A percentile compares a stretch with the other conserved stretches of the same genome.
Evolutionary conservation across 1,140 invertebrate species (phyloP).

Genomic region (Ruditapes philippinarum): DNA sequence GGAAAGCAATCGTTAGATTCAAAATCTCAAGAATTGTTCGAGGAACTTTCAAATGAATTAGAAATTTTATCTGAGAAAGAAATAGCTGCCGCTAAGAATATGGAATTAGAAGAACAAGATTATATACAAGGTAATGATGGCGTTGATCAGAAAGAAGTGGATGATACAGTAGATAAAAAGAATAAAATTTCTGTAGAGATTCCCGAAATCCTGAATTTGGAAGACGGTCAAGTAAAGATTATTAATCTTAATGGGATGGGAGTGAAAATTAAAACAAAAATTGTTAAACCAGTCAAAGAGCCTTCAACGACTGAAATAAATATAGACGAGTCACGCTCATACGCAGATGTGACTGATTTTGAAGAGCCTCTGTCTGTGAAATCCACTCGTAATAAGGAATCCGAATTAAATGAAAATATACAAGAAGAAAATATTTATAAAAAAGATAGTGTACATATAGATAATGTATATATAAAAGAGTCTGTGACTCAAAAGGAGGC

Average conservation of each 20-base stretch:
- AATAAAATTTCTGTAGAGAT: background rate
- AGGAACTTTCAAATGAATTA: conserved; percentile 72
- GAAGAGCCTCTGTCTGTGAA: conserved; percentile 6
- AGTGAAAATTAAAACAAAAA: conserved; percentile 26
- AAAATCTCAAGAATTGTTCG: conserved; percentile 67
- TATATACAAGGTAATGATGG: background rate
- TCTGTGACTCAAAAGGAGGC: background rate
- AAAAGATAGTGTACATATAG: background rate
- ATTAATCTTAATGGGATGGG: background rate
- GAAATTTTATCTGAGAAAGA: conserved; percentile 53
- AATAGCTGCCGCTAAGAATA: background rate
- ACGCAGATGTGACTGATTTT: conserved; percentile 24
- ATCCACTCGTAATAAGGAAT: background rate
- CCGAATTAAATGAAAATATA: background rate
- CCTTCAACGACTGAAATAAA: background rate
- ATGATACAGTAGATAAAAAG: background rate
- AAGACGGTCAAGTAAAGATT: background rate
- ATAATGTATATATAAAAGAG: background rate
- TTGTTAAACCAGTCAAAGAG: conserved; percentile 26
- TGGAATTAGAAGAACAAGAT: background rate
- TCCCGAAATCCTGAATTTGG: background rate
- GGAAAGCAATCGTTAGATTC: conserved; percentile 70
- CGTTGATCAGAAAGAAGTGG: background rate
- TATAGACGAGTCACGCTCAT: background rate
- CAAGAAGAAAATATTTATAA: background rate